A percentile compares a stretch with the other conserved stretches of the same genome.
These are phyloP conservation scores for Halcyon leucocephala DNA, from an alignment of 2,797 vertebrate species.

Conservation along the genomic window DNA sequence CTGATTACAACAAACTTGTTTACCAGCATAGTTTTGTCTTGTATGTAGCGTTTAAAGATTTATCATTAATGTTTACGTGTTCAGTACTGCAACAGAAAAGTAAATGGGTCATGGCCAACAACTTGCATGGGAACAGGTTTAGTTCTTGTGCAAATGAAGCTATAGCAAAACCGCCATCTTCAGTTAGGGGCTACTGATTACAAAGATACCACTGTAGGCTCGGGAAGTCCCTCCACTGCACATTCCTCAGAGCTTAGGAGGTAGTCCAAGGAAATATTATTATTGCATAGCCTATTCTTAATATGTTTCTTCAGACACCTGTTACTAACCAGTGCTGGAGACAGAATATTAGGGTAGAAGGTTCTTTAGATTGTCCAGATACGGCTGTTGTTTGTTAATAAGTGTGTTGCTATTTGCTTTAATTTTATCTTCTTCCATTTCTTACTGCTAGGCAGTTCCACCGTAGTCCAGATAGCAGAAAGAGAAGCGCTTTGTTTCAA, in stretches of 20 bases:
- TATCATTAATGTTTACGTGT: neutral
- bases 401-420: neutral
- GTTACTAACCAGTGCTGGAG: neutral
- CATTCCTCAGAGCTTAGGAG: neutral
- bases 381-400: neutral
- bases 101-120: neutral
- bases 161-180: neutral
- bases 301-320: neutral
- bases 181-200: neutral
- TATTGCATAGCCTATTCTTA: neutral
- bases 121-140: neutral
- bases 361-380: neutral
- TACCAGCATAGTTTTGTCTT: neutral
- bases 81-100: neutral
- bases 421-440: neutral
- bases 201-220: neutral
- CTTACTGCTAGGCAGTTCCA: neutral
- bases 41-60: neutral
- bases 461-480: neutral
- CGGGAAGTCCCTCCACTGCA: neutral
- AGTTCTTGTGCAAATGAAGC: neutral
- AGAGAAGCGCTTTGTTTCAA: neutral
- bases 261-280: neutral
- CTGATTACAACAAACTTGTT: neutral
- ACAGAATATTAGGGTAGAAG: neutral